phyloP scores from a whole-genome alignment of 2,113 vertebrate genomes.

The Donacobius atricapilla region DNA sequence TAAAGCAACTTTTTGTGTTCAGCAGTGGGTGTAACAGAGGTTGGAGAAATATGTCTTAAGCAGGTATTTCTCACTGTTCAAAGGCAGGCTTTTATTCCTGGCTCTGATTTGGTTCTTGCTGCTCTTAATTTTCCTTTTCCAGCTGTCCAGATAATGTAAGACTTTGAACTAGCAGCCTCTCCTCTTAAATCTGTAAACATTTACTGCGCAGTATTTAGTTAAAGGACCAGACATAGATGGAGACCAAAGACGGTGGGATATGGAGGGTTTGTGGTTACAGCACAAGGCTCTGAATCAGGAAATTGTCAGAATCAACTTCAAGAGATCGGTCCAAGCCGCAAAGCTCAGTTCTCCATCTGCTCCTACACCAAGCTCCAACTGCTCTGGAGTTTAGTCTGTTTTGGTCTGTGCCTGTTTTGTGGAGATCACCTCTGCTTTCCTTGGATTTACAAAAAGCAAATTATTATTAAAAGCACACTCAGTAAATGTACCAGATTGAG shows the following conservation, averaged over 20 bases:
- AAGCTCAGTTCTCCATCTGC: neutral
- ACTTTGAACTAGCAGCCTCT: neutral
- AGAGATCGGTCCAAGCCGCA: neutral
- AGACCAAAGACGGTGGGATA: neutral
- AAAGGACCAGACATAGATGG: neutral
- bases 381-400: neutral
- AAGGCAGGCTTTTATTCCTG: neutral
- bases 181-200: neutral
- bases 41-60: neutral
- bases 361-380: neutral
- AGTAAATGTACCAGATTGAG: neutral
- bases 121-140: neutral
- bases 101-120: neutral
- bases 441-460: neutral
- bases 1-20: neutral
- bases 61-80: neutral
- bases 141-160: neutral
- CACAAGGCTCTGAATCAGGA: neutral
- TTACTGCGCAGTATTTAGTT: neutral
- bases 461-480: neutral
- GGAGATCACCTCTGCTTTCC: neutral
- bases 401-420: neutral
- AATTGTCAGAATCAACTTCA: neutral
- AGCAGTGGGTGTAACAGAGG: neutral
- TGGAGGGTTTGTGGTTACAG: neutral